Evolutionary conservation across 2,113 vertebrate species (phyloP), one percentile per base, ranked within the genome.

Genomic region (Atrichornis clamosus): DNA sequence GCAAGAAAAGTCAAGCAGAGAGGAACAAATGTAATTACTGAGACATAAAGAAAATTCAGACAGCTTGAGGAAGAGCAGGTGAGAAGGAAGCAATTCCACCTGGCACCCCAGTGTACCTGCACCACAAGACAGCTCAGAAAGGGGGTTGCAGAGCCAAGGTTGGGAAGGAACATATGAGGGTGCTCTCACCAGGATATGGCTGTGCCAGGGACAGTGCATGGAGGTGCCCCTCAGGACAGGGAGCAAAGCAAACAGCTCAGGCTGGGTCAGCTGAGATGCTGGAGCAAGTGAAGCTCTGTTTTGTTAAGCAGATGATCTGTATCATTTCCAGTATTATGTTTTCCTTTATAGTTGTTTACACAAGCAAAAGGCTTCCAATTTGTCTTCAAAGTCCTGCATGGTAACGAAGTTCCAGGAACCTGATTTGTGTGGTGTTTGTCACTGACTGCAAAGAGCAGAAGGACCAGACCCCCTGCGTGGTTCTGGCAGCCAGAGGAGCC

Each of bases 201-300:
- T 73, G 84, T 32, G 39, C 60, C 30, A 27, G 55, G 41, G 35
- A 41, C 55, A 69, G n/a, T 0, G 0, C 11, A 6, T 16, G 46
- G 35, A 33, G 50, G 35, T 35, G 6, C 6, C 35, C n/a, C 5
- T 39, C 64, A 53, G 63, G 22, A 60, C 63, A 60, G 84, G 27
- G 22, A 69, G 23, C 18, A 62, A 62, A 73, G 44, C 28, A 62
- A 80, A 81, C 1, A 4, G 19, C 22, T 53, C 52, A 58, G 23
- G 15, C 55, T 60, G 56, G 86, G 46, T 19, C 56, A 72, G 49
- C 59, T 77, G 53, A 80, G 39, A 68, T 52, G 39, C 72, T 69
- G 50, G 35, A 78, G 59, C 33, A 83, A 55, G 50, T 8, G 52
- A 65, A 52, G 26, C 32, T 56, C 24, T 72, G 9, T 27, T 76